phyloP scores from a whole-genome alignment of 2,113 vertebrate species.

The Psilopsiagon aurifrons region DNA sequence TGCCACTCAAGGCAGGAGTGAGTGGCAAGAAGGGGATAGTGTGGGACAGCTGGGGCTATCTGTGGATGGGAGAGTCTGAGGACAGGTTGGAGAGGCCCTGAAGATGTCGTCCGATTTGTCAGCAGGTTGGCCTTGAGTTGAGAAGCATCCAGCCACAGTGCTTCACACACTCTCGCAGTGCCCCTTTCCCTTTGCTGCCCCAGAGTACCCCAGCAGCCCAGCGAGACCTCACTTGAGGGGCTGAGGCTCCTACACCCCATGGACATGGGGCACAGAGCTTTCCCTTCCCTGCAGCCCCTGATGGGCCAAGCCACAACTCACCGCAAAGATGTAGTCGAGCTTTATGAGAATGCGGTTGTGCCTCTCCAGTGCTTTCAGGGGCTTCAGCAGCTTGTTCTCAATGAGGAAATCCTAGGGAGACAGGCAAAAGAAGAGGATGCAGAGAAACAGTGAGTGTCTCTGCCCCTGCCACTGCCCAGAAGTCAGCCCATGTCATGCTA shows the following conservation, averaged over 20 bases:
- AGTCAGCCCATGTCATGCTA: neutral
- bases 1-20: accelerated
- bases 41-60: neutral
- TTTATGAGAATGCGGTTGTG: neutral
- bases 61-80: neutral
- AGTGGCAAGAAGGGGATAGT: neutral
- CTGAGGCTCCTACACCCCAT: accelerated
- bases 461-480: neutral
- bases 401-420: neutral
- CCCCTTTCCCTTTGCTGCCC: neutral
- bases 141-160: neutral
- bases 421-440: neutral
- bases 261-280: neutral
- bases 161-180: neutral
- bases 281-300: neutral
- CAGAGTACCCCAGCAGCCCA: neutral
- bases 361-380: neutral
- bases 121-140: neutral
- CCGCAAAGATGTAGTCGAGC: neutral
- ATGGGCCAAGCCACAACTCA: neutral
- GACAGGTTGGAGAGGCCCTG: neutral
- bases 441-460: neutral
- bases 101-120: neutral
- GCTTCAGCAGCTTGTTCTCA: neutral
- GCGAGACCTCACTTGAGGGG: accelerated